Conservation (phyloP, 2,797 vertebrate species). For the Argentina silus region DNA sequence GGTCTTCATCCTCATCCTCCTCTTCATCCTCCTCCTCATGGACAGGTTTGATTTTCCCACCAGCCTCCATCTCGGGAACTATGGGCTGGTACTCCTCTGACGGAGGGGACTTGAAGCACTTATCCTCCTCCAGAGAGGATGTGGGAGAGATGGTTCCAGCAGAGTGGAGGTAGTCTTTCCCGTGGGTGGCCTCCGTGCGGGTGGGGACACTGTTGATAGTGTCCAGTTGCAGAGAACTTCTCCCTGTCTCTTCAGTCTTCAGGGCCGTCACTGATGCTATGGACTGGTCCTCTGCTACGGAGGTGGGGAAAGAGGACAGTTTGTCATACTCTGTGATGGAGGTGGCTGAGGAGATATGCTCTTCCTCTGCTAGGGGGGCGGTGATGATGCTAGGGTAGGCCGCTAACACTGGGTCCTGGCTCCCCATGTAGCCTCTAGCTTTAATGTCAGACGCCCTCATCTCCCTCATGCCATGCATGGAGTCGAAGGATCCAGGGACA, state of each 20-base stretch:
- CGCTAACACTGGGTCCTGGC: constrained; percentile 83
- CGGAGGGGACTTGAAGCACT: constrained; percentile 96
- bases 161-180: constrained; percentile 94
- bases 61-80: constrained; percentile 78
- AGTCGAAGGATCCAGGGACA: constrained; percentile 84
- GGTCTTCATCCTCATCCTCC: constrained; percentile 85
- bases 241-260: constrained; percentile 91
- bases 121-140: constrained; percentile 97
- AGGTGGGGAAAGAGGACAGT: constrained; percentile 95
- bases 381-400: constrained; percentile 88
- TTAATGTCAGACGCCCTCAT: constrained; percentile 80
- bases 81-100: constrained; percentile 89
- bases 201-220: constrained; percentile 88
- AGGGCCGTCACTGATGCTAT: constrained; percentile 93
- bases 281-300: constrained; percentile 96
- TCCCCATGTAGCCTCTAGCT: constrained; percentile 78
- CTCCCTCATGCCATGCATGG: constrained; percentile 81
- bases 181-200: constrained; percentile 88
- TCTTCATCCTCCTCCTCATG: constrained; percentile 84
- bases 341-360: constrained; percentile 96
- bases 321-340: constrained; percentile 99
- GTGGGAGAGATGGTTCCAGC: constrained; percentile 98
- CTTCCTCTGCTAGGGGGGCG: constrained; percentile 96
- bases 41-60: constrained; percentile 66
- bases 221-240: constrained; percentile 89